Evolutionary conservation across 2,888 invertebrate species (phyloP).

Genomic region (Eurois occulta): DNA sequence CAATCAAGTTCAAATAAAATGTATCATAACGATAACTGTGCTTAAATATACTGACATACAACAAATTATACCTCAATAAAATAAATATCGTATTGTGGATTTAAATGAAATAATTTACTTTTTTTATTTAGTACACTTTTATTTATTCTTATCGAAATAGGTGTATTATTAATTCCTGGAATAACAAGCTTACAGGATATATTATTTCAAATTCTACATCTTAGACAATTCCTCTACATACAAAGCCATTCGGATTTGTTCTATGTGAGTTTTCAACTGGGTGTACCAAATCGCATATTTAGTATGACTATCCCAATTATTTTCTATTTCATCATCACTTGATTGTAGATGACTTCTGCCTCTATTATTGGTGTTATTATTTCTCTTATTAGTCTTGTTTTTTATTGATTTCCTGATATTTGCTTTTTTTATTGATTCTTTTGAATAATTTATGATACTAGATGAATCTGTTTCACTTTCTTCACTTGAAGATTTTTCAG

Average conservation of each 20-base stretch:
- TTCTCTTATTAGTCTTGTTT: neutral
- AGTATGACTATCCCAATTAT: conserved; percentile 27
- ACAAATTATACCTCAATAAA: conserved; percentile 46
- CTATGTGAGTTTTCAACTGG: conserved; percentile 76
- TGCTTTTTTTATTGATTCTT: conserved; percentile 1
- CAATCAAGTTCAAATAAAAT: conserved; percentile 7
- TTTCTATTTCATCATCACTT: conserved; percentile 1
- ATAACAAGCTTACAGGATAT: neutral
- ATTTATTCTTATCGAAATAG: conserved; percentile 21
- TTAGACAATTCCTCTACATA: conserved; percentile 81
- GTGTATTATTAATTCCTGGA: neutral
- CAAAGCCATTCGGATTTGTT: conserved; percentile 77
- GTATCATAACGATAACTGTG: neutral
- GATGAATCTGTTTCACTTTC: conserved; percentile 7
- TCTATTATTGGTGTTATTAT: neutral
- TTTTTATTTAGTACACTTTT: conserved; percentile 15
- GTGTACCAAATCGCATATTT: conserved; percentile 80
- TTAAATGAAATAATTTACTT: conserved; percentile 14
- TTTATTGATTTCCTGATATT: neutral
- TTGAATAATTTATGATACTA: neutral
- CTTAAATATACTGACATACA: conserved; percentile 8
- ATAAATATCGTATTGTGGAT: conserved; percentile 15
- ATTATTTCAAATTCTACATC: conserved; percentile 22
- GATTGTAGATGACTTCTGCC: conserved; percentile 7
- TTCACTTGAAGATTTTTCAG: conserved; percentile 3